Percentiles rank a stretch among this genome's conserved stretches.
phyloP scores from a whole-genome alignment of 92 coral and sea anemone species.

The Actinernus sp. region DNA sequence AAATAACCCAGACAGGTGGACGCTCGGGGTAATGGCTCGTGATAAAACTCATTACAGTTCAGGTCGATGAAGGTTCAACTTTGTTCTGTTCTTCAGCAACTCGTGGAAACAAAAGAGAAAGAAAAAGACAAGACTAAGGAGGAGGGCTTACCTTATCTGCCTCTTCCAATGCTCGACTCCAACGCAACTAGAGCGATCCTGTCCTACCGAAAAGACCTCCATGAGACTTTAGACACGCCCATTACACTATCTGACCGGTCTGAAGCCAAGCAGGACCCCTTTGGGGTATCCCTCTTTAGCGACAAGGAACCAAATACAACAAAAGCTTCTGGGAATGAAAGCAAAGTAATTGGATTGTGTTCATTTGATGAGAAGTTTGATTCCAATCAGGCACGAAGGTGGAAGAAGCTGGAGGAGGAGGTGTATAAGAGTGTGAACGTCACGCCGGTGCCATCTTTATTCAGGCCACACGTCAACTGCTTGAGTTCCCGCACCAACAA shows the following conservation, averaged over 20 bases:
- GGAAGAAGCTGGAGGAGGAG: slow-evolving; percentile 85
- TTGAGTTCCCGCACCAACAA: slow-evolving; percentile 79
- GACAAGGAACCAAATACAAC: slow-evolving; percentile 27
- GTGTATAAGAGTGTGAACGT: slow-evolving; percentile 81
- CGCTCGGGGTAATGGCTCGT: too few species aligned
- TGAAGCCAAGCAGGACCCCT: slow-evolving; percentile 55
- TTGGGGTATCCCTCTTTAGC: slow-evolving; percentile 49
- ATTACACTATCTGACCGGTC: slow-evolving; percentile 26
- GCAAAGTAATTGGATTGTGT: slow-evolving; percentile 60
- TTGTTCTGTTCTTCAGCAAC: slow-evolving; percentile 67
- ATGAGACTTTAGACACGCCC: slow-evolving; percentile 26
- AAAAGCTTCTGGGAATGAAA: background rate
- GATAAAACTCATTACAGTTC: too few species aligned
- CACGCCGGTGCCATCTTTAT: slow-evolving; percentile 80
- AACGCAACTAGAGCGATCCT: slow-evolving; percentile 80
- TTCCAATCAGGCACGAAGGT: slow-evolving; percentile 47
- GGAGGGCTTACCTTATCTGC: slow-evolving; percentile 72
- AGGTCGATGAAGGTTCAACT: too few species aligned
- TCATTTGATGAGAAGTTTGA: slow-evolving; percentile 82
- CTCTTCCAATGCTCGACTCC: slow-evolving; percentile 78
- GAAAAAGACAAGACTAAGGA: slow-evolving; percentile 39
- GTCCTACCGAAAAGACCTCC: slow-evolving; percentile 52
- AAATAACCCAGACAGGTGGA: too few species aligned
- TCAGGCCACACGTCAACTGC: slow-evolving; percentile 85
- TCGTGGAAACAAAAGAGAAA: slow-evolving; percentile 69